Evolutionary conservation across 2,797 vertebrate species (phyloP), one percentile per base, ranked within the genome.

Genomic region (Phrynocephalus forsythii): DNA sequence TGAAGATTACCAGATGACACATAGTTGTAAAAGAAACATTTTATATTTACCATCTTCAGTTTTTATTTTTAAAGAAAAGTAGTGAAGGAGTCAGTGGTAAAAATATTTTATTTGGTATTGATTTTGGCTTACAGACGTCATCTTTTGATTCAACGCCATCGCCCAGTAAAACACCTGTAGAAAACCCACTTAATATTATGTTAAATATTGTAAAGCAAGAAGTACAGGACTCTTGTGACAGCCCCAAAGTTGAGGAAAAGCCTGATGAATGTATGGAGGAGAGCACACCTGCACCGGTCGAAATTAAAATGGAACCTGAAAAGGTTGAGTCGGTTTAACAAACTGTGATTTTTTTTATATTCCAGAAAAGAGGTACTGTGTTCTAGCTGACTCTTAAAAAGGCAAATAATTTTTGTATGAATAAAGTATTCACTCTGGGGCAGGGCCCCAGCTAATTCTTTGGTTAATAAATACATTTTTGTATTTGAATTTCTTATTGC

Each of bases 381-480:
- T 95, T 92, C 92, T 93, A 93, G 84, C 92, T 96, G 94, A 92
- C 94, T 96, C 91, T 44, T 95, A 93, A 87, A 87, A 96, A 96
- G 95, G 94, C 94, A 88, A 94, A 96, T 93, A 96, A 96, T 97
- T 97, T 97, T 97, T 98, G 97, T 97, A 97, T 96, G 95, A 96
- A 97, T 95, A 96, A 96, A 96, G 93, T 88, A 93, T 93, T 94
- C 91, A 94, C 93, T 44, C 95, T 97, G 97, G 96, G 98, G 98
- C 97, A 91, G 97, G 97, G 97, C 94, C 97, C 97, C 96, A 96
- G 95, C 95, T 96, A 83, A 95, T 95, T 92, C 95, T 96, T 85
- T 96, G 95, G 95, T 96, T 99, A 96, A 97, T 99, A 98, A 99
- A 99, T 99, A 99, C 98, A 97, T 99, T 99, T 98, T 99, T 96